Percentiles rank a stretch among this genome's conserved stretches.
Conservation (phyloP, 53 echinoderm and acorn worm species). For the Zoroaster sp. region DNA sequence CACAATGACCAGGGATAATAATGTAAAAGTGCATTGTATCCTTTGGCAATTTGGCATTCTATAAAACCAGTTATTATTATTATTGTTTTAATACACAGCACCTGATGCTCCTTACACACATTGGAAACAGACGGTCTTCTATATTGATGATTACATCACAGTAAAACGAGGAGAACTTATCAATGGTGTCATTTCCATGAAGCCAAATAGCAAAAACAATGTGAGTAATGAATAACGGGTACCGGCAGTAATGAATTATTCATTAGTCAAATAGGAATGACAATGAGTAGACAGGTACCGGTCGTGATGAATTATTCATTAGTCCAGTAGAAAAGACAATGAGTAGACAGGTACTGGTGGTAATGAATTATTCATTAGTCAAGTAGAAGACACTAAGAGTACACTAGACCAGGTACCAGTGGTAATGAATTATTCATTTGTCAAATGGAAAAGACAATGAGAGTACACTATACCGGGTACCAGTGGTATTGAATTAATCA, state of each 20-base stretch:
- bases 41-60: too few relatives aligned
- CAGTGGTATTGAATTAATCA: neutral
- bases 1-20: too few relatives aligned
- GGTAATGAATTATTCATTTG: neutral
- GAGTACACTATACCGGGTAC: constrained; percentile 31
- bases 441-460: constrained; percentile 86
- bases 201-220: constrained; percentile 86
- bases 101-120: constrained; percentile 91
- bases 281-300: neutral
- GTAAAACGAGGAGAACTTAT: constrained; percentile 93
- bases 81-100: too few relatives aligned
- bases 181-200: constrained; percentile 87
- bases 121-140: constrained; percentile 99
- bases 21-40: neutral
- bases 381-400: neutral
- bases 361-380: neutral
- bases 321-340: too few relatives aligned
- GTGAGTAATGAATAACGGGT: constrained; percentile 56
- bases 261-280: neutral
- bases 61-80: too few relatives aligned
- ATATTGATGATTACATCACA: constrained; percentile 96
- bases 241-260: neutral
- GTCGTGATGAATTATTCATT: neutral
- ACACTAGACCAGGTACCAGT: neutral
- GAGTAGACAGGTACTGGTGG: neutral